Evolutionary conservation across 53 echinoderm and acorn worm genomes (phyloP), one percentile per base, ranked within the genome.

Genomic region (Temnopleurus reevesii): DNA sequence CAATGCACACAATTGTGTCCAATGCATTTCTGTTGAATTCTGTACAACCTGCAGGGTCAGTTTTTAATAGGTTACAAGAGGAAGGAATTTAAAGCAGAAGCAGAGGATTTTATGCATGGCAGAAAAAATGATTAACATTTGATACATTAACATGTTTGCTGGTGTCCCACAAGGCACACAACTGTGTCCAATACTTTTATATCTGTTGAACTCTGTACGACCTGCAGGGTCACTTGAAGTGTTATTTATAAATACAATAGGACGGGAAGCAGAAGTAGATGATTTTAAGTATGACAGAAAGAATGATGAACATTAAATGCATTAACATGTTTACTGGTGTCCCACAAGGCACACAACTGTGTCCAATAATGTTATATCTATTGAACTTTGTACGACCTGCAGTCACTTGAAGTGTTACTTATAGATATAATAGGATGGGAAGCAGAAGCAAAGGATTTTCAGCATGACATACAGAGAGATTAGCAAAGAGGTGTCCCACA

Each of bases 341-440:
- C n/a, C n/a, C n/a, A n/a, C n/a, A n/a, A n/a, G n/a, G n/a, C n/a
- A n/a, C n/a, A n/a, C n/a, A n/a, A n/a, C n/a, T n/a, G n/a, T n/a
- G n/a, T n/a, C n/a, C n/a, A n/a, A n/a, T n/a, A n/a, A n/a, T n/a
- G n/a, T 49, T 34, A 38, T 77, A 55, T 30, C 66, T 41, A 76
- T 84, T 64, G 27, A 84, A 41, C 26, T 61, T 84, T 38, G 83
- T 83, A 56, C 90, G 77, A 61, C 45, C 63, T n/a, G 47, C 81
- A 54, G 71, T 71, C 92, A 55, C 81, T 92, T 33, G n/a, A 81
- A 54, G 55, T 89, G 81, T 36, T 88, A 61, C 91, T 91, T 86
- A 46, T n/a, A 49, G 28, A 34, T 59, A 45, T 6, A 51, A 89
- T 76, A 60, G 60, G 49, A 55, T 66, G 89, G 71, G 34, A 87